phyloP scores from a whole-genome alignment of 2,113 vertebrate genomes.

The Delphinapterus leucas region DNA sequence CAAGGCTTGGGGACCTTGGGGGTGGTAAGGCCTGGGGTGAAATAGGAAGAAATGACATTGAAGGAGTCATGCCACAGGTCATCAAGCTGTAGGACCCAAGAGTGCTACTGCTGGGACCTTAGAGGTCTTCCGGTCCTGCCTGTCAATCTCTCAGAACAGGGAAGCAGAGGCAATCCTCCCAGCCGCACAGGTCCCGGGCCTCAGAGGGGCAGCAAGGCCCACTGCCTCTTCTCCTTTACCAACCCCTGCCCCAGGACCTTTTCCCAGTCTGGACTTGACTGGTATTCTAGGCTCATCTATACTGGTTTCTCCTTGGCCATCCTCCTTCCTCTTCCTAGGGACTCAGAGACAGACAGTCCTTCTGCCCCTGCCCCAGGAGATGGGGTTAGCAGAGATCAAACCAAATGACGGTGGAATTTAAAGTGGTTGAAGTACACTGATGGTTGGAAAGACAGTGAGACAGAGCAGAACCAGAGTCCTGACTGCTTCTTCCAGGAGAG shows the following conservation, averaged over 20 bases:
- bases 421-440: neutral
- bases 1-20: neutral
- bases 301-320: neutral
- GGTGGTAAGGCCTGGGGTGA: neutral
- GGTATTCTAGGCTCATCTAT: neutral
- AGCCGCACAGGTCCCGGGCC: neutral
- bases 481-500: neutral
- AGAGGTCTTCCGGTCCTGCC: rapidly evolving
- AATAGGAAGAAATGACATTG: neutral
- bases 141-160: neutral
- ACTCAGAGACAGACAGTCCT: neutral
- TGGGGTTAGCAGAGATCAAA: neutral
- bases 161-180: neutral
- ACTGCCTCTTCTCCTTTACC: neutral
- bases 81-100: neutral
- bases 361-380: neutral
- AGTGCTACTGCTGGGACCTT: neutral
- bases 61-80: neutral
- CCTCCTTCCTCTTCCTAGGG: neutral
- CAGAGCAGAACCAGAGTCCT: neutral
- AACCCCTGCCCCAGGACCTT: neutral
- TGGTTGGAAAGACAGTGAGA: neutral
- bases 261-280: neutral
- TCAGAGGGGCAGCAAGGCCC: rapidly evolving
- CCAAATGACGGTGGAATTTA: neutral